These are phyloP conservation scores for Aurelia coerulea DNA, from an alignment of 30 jellyfish, hydroid and myxozoan genomes.

Conservation along the genomic window DNA sequence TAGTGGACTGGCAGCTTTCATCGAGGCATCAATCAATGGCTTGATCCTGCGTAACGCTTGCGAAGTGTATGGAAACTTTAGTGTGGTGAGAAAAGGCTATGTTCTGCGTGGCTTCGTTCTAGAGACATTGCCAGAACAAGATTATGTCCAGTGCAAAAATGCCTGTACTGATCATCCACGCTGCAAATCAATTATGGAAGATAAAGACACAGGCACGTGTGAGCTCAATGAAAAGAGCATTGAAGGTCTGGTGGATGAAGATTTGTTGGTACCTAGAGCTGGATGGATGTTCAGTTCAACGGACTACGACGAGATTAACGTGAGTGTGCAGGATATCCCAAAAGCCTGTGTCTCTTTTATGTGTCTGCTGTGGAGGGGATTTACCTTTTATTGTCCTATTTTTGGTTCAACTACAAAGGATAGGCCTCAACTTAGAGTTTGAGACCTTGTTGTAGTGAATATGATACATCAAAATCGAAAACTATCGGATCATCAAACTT, in stretches of 20 bases:
- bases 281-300: conserved; percentile 29
- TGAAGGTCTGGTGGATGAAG: background rate
- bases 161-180: conserved; percentile 1
- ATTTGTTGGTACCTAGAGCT: background rate
- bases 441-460: too few species aligned
- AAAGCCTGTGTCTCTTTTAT: too few species aligned
- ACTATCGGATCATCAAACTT: too few species aligned
- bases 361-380: too few species aligned
- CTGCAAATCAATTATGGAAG: conserved; percentile 28
- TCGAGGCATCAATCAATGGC: background rate
- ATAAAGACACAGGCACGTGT: conserved; percentile 20
- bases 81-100: background rate
- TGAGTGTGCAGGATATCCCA: background rate
- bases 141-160: conserved; percentile 1
- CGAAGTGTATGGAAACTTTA: conserved; percentile 12
- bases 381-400: too few species aligned
- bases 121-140: background rate
- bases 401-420: too few species aligned
- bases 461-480: too few species aligned
- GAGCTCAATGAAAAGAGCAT: conserved; percentile 8
- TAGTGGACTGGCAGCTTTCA: background rate
- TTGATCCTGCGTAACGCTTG: conserved; percentile 39
- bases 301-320: conserved; percentile 13
- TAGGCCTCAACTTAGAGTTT: too few species aligned
- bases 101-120: background rate